phyloP scores from a whole-genome alignment of 2,113 vertebrate species.

The Prionailurus viverrinus region DNA sequence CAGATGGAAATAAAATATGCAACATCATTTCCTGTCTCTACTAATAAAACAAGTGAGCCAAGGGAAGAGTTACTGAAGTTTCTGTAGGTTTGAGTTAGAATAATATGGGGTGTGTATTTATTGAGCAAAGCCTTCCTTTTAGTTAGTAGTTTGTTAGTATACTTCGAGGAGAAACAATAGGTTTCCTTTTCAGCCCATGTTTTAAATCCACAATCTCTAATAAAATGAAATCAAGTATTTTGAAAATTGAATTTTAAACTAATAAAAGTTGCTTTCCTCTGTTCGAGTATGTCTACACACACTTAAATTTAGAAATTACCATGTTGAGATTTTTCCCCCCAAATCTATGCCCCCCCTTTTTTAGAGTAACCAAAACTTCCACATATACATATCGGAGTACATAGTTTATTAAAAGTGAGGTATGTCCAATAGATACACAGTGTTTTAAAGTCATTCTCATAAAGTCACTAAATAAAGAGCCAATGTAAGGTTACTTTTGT shows the following conservation, averaged over 20 bases:
- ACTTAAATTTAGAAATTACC: conserved; percentile 13
- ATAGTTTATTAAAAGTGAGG: conserved; percentile 43
- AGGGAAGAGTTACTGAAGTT: not conserved
- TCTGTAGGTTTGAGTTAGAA: not conserved
- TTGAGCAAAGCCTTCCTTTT: not conserved
- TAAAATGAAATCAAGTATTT: not conserved
- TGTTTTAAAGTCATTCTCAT: conserved; percentile 20
- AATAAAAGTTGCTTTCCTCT: not conserved
- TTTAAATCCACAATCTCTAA: conserved; percentile 47
- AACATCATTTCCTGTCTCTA: not conserved
- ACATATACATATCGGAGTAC: not conserved
- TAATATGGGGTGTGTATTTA: not conserved
- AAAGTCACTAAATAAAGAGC: conserved; percentile 70
- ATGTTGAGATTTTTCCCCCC: not conserved
- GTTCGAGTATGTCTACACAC: not conserved
- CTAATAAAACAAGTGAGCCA: not conserved
- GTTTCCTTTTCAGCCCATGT: not conserved
- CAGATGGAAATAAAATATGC: not conserved
- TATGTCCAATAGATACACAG: conserved; percentile 25
- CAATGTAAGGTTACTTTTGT: conserved; percentile 68
- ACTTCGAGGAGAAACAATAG: not conserved
- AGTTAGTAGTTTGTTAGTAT: not conserved
- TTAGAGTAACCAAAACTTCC: not conserved
- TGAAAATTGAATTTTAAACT: not conserved
- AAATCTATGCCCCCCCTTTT: not conserved